These are phyloP conservation scores for Autographa pulchrina DNA, from an alignment of 2,888 invertebrate genomes.

Conservation along the genomic window DNA sequence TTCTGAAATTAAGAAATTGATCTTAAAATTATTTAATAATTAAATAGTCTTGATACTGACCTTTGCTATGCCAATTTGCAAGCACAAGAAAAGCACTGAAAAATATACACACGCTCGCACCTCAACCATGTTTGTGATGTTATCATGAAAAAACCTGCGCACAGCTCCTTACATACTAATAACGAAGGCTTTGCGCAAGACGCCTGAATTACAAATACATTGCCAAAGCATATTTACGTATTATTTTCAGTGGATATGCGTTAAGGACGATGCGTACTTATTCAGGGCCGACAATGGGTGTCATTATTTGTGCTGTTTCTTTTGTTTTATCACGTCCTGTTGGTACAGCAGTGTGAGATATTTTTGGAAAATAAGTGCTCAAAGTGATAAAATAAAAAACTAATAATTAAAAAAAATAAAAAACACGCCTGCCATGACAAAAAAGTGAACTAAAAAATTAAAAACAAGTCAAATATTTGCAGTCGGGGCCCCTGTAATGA, in stretches of 20 bases:
- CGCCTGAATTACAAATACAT: constrained; percentile 75
- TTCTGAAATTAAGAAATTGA: not conserved
- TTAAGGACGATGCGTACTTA: constrained; percentile 34
- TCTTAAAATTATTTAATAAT: not conserved
- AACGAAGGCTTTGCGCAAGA: constrained; percentile 80
- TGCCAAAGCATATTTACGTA: constrained; percentile 68
- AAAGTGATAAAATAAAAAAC: no score
- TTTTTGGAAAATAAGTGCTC: no score
- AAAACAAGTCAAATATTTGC: no score
- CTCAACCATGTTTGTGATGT: constrained; percentile 77
- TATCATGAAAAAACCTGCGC: constrained; percentile 77
- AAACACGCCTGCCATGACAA: no score
- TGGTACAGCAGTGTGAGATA: no score
- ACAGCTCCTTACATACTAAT: constrained; percentile 79
- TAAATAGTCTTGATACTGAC: constrained; percentile 63
- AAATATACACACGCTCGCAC: constrained; percentile 73
- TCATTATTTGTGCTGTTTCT: constrained; percentile 22
- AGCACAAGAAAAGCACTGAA: constrained; percentile 73
- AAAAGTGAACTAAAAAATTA: no score
- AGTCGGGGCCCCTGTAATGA: no score
- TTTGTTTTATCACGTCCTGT: constrained; percentile 2
- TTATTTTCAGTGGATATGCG: constrained; percentile 55
- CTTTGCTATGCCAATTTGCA: constrained; percentile 71
- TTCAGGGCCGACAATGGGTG: constrained; percentile 32
- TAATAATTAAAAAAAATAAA: no score